These are phyloP conservation scores for Pedetes capensis DNA, from an alignment of 2,113 vertebrate species.

Conservation along the genomic window DNA sequence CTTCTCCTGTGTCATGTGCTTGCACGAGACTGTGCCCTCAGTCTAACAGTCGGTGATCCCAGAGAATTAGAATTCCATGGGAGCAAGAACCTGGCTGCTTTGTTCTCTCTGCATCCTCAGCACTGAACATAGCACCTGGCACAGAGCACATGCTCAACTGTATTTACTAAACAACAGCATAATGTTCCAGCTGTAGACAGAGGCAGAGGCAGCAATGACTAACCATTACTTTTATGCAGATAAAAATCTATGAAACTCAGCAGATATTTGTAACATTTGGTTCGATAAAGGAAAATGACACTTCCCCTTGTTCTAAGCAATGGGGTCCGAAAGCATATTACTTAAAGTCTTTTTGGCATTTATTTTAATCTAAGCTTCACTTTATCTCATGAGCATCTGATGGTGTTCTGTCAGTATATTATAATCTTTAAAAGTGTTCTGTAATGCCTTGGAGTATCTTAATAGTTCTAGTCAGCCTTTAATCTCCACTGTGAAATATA, in stretches of 20 bases:
- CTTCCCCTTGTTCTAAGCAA: neutral
- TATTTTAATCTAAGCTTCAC: neutral
- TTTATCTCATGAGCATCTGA: neutral
- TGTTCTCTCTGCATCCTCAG: rapidly evolving
- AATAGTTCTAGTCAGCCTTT: neutral
- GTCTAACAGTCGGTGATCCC: too few relatives aligned
- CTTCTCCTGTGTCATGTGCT: neutral
- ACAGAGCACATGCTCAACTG: neutral
- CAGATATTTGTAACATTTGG: neutral
- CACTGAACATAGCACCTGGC: neutral
- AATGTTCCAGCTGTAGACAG: neutral
- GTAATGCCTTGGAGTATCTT: neutral
- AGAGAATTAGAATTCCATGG: neutral
- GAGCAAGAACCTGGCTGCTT: neutral
- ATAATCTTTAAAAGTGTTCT: neutral
- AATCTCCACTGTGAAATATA: neutral
- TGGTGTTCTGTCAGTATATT: neutral
- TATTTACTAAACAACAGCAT: neutral
- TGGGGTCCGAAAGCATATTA: neutral
- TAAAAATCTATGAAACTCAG: neutral
- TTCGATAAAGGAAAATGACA: neutral
- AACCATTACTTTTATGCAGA: neutral
- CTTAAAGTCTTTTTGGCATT: neutral
- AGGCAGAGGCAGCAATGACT: neutral
- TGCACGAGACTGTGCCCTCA: neutral